phyloP scores from a whole-genome alignment of 1,140 invertebrate genomes.

The Oedothorax gibbosus region DNA sequence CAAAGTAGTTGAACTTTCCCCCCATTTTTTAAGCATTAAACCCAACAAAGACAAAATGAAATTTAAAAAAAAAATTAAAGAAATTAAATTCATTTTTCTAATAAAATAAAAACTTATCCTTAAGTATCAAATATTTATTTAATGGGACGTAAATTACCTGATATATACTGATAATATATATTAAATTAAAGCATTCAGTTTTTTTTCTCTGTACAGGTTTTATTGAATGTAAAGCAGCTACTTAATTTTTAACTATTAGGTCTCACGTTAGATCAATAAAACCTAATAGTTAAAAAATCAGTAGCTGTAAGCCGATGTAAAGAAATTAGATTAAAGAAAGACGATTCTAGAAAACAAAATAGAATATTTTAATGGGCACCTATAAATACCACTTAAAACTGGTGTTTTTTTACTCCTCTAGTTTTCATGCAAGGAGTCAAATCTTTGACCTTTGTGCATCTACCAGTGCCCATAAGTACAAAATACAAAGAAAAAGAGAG shows the following conservation, averaged over 20 bases:
- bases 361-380: neutral
- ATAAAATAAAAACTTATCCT: no score
- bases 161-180: no score
- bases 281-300: no score
- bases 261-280: no score
- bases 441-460: neutral
- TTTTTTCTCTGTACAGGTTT: no score
- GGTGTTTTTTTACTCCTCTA: neutral
- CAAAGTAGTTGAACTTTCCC: neutral
- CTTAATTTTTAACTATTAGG: no score
- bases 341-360: neutral
- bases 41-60: neutral
- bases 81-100: no score
- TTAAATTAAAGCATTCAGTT: no score
- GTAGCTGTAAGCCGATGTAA: neutral
- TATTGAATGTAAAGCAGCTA: no score
- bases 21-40: neutral
- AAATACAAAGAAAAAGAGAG: neutral
- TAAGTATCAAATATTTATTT: no score
- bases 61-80: no score
- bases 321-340: neutral
- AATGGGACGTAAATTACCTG: no score
- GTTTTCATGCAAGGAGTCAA: neutral
- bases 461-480: neutral
- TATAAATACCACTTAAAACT: neutral